phyloP scores from a whole-genome alignment of 2,797 vertebrate genomes.

The Centropyge bicolor region DNA sequence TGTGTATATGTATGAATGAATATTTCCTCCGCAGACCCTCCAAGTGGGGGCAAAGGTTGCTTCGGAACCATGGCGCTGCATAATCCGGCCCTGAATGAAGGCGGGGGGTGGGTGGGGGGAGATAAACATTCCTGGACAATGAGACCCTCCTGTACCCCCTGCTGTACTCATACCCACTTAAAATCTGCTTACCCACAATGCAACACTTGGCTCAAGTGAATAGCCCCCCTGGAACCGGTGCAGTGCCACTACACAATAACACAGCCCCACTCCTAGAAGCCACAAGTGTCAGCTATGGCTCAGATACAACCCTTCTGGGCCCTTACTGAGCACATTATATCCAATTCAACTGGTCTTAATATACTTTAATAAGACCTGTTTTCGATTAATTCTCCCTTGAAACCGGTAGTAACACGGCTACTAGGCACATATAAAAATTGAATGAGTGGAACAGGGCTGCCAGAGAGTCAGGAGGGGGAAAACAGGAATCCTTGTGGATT shows the following conservation, averaged over 20 bases:
- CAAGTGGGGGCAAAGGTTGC: constrained; percentile 78
- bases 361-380: constrained; percentile 88
- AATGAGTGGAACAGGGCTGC: constrained; percentile 84
- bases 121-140: constrained; percentile 85
- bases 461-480: constrained; percentile 79
- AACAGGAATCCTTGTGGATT: constrained; percentile 81
- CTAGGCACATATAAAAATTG: constrained; percentile 86
- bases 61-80: constrained; percentile 74
- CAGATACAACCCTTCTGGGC: constrained; percentile 82
- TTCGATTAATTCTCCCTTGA: constrained; percentile 87
- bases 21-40: constrained; percentile 79
- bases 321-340: constrained; percentile 79
- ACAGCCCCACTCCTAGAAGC: constrained; percentile 67
- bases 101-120: constrained; percentile 42
- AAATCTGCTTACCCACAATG: constrained; percentile 77
- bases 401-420: constrained; percentile 87
- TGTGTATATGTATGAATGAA: constrained; percentile 71
- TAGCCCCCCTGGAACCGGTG: constrained; percentile 62
- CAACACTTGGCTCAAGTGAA: constrained; percentile 71
- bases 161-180: constrained; percentile 77
- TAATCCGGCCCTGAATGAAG: constrained; percentile 75
- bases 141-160: constrained; percentile 80
- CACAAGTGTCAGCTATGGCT: constrained; percentile 80
- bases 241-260: constrained; percentile 68
- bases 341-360: constrained; percentile 80